Evolutionary conservation across 2,888 invertebrate species (phyloP).

Genomic region (Siphlonurus alternatus): DNA sequence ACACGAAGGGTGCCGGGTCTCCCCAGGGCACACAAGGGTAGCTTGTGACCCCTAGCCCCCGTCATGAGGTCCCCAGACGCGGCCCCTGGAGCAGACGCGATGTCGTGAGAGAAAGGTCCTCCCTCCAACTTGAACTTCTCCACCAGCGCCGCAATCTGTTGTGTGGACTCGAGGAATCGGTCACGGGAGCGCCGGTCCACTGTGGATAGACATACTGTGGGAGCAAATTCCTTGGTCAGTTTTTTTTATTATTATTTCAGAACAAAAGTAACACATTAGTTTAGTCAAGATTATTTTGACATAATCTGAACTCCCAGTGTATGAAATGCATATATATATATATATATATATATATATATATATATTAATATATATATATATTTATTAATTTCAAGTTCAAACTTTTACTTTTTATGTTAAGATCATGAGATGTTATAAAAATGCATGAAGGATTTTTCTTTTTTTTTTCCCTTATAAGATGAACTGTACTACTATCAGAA

Average conservation of each 20-base stretch:
- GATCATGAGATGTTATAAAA: no score
- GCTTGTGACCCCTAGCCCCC: constrained; percentile 32
- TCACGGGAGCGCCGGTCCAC: constrained; percentile 71
- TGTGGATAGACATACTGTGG: constrained; percentile 55
- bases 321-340: no score
- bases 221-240: neutral
- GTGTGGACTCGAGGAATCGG: constrained; percentile 82
- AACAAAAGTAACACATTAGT: neutral
- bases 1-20: constrained; percentile 50
- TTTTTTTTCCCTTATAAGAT: no score
- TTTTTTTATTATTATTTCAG: neutral
- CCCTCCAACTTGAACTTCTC: constrained; percentile 84
- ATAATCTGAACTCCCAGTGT: no score
- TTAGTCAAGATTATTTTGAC: neutral
- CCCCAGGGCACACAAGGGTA: constrained; percentile 56
- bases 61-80: constrained; percentile 19
- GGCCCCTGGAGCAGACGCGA: constrained; percentile 15
- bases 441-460: no score
- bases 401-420: no score
- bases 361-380: no score
- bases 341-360: no score
- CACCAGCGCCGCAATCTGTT: constrained; percentile 79
- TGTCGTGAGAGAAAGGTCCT: constrained; percentile 34
- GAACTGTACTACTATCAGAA: no score
- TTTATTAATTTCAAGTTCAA: no score